Evolutionary conservation across 2,797 vertebrate genomes (phyloP).

Genomic region (Notoglanidium macrostoma): DNA sequence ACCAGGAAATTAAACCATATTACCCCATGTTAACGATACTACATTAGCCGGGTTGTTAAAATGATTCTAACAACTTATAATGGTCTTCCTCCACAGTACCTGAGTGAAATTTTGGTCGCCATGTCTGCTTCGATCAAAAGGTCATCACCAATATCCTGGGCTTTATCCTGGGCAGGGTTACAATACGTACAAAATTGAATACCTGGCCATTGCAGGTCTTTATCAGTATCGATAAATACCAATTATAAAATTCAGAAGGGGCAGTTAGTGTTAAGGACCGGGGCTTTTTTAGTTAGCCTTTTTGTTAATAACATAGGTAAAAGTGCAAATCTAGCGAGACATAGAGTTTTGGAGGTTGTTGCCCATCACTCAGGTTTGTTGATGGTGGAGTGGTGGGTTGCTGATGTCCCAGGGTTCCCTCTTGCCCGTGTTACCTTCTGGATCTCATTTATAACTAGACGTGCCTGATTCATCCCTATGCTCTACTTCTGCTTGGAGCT

Average conservation of each 20-base stretch:
- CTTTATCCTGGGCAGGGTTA: background rate
- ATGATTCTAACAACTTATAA: background rate
- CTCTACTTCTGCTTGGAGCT: background rate
- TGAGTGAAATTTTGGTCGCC: background rate
- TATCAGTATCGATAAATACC: background rate
- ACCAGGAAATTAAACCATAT: background rate
- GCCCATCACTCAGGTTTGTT: background rate
- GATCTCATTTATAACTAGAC: conserved; percentile 3
- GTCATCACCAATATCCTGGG: background rate
- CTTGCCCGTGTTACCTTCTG: background rate
- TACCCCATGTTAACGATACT: background rate
- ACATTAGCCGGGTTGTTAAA: background rate
- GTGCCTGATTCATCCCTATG: background rate
- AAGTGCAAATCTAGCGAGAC: background rate
- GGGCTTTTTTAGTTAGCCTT: background rate
- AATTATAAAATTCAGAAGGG: no score
- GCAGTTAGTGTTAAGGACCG: background rate
- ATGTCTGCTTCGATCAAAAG: background rate
- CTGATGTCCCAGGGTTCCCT: conserved; percentile 4
- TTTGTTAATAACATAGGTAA: background rate
- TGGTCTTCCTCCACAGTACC: background rate
- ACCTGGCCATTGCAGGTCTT: background rate
- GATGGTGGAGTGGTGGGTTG: background rate
- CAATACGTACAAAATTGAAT: background rate
- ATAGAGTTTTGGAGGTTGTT: background rate